Base-by-base conservation (phyloP, 1,140 invertebrate species). In the Leptopilina boulardi region DNA sequence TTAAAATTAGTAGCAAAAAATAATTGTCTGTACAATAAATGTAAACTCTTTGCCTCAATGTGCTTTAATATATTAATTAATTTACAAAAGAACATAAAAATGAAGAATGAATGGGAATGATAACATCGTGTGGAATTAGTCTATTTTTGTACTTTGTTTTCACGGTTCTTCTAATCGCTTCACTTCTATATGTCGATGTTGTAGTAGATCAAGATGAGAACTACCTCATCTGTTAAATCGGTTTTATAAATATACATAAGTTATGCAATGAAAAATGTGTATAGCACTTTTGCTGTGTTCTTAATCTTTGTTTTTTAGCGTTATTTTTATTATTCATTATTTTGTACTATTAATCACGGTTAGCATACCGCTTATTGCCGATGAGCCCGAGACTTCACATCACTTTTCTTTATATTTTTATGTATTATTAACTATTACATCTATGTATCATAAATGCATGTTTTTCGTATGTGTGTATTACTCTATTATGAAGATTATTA, bases 291-390 rank as follows among this genome's bases (percentile, higher is more conserved):
- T 75, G 77, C 73, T 42, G 74, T 77, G 44, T 76, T 54, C 47
- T 76, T 79, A 80, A 79, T 70, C 76, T 81, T 81, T 78, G 71
- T 79, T 70, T 79, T 81, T 87, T 84, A 86, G 79, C 73, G 86
- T 88, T 85, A 86, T 38, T 38, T n/a, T 38, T 38, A 38, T 38
- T 38, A 38, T 38, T 38, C 9, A 56, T 89, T 88, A 90, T 77
- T 91, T 91, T 91, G 90, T 91, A 91, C 90, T 91, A 90, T 91
- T 82, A 87, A 83, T 85, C 86, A 84, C 86, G 85, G 84, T 77
- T 80, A 73, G 73, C 70, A 66, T 42, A 77, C 83, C 83, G 79
- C 83, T 80, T 76, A 38, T 85, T 83, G 83, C 80, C 84, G 77
- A 71, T 77, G 80, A 85, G 85, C 80, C 82, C 83, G 78, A 75